A percentile compares a stretch with the other conserved stretches of the same genome.
Conservation (phyloP, 2,888 invertebrate genomes). For the Nymphalis polychloros region DNA sequence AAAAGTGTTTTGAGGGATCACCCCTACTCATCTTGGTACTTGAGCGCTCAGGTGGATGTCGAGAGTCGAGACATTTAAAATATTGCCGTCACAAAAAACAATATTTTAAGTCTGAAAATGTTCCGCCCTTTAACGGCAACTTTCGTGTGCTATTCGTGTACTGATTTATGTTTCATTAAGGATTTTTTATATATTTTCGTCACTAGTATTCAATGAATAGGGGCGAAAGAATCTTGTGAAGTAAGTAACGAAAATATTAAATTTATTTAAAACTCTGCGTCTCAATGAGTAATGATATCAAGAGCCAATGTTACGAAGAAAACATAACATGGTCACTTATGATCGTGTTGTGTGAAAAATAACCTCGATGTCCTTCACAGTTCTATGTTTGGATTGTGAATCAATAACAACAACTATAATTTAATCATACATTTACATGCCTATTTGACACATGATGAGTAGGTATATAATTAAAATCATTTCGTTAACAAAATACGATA, state of each 20-base stretch:
- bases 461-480: too few species aligned
- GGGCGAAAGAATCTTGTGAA: constrained; percentile 25
- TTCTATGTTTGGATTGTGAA: constrained; percentile 5
- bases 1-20: constrained; percentile 15
- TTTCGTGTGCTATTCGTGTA: constrained; percentile 60
- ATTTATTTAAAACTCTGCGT: constrained; percentile 31
- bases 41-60: constrained; percentile 49
- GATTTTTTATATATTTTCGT: constrained; percentile 62
- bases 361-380: constrained; percentile 14
- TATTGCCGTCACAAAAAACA: constrained; percentile 51
- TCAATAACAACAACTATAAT: constrained; percentile 1
- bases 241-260: constrained; percentile 23
- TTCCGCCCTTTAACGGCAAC: constrained; percentile 53
- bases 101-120: constrained; percentile 70
- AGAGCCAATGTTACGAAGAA: constrained; percentile 9
- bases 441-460: too few species aligned
- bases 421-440: neutral
- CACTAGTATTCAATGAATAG: constrained; percentile 43
- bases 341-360: constrained; percentile 10
- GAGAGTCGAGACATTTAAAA: constrained; percentile 39
- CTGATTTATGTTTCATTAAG: constrained; percentile 77
- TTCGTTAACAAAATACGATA: too few species aligned
- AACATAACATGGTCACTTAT: constrained; percentile 10
- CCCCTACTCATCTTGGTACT: constrained; percentile 38
- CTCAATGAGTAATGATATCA: constrained; percentile 18